Conservation (phyloP, 2,113 vertebrate species). For the Tichodroma muraria region DNA sequence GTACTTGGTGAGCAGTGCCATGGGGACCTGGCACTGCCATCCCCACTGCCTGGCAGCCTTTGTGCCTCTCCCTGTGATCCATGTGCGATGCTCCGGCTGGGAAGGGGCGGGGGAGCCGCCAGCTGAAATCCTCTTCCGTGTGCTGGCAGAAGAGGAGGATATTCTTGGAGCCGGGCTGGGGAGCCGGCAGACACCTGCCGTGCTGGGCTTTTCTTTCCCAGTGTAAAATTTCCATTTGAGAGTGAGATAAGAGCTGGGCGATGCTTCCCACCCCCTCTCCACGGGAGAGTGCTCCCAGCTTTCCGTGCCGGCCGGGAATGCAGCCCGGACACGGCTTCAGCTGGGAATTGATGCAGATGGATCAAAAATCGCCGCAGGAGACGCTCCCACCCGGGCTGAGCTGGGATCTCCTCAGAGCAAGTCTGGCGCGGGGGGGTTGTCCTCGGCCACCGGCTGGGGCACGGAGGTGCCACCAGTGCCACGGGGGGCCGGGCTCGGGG, state of each 20-base stretch:
- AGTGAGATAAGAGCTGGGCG: not conserved
- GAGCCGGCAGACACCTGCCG: not conserved
- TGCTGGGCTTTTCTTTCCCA: not conserved
- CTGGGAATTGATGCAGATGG: not conserved
- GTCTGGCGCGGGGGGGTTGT: rapidly evolving
- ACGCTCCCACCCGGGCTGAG: not conserved
- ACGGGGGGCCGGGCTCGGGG: rapidly evolving
- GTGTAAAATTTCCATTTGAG: not conserved
- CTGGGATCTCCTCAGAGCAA: rapidly evolving
- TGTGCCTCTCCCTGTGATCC: not conserved
- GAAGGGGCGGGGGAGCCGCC: not conserved
- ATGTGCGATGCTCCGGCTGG: rapidly evolving
- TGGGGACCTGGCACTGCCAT: rapidly evolving
- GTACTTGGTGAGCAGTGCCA: not conserved
- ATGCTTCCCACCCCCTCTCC: not conserved
- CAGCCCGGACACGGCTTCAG: not conserved
- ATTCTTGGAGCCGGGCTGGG: not conserved
- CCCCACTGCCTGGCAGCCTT: rapidly evolving
- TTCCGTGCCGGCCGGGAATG: not conserved
- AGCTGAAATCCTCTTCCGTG: not conserved
- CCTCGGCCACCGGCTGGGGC: not conserved
- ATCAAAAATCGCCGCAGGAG: not conserved
- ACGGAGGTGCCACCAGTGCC: not conserved
- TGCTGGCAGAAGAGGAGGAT: not conserved
- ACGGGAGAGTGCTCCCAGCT: not conserved